Base-by-base conservation (phyloP, 92 coral and sea anemone species). In the Muricea muricata region DNA sequence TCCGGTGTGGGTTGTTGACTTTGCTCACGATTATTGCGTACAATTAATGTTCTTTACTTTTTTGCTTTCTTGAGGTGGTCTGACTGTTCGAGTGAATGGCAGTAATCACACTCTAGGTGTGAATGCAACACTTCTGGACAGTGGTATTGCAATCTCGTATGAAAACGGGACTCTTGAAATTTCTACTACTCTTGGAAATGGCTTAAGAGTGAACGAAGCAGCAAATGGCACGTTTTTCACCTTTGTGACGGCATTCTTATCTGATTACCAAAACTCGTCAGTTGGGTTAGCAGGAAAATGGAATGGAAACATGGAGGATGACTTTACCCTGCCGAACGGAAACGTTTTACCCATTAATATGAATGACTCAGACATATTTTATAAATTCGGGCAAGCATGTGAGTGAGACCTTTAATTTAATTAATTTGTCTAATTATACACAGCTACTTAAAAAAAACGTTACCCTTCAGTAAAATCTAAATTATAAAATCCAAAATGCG, bases 321-420 rank as follows among this genome's bases (percentile, higher is more conserved):
- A n/a, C n/a, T n/a, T n/a, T n/a, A n/a, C n/a, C n/a, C n/a, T n/a
- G n/a, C n/a, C n/a, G 12, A 39, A 89, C 78, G 94, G 94, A 28
- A 57, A 73, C 0, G 84, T 80, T n/a, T 40, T 92, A 37, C 65
- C 94, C 11, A 30, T 86, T 30, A 33, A 84, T 61, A 61, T 80
- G 52, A 37, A 73, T 33, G 60, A 86, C 31, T 75, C 66, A 28
- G 84, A 68, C 12, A 81, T 91, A 71, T 93, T 90, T 80, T 85
- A 54, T 78, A 58, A 86, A 6, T 87, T 89, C 75, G 97, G 94
- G 8, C 71, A 77, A 45, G 50, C 47, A 21, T 86, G 89, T 86
- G 25, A 86, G 89, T 79, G 5, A n/a, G n/a, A n/a, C n/a, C n/a
- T n/a, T n/a, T n/a, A n/a, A n/a, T n/a, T n/a, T n/a, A n/a, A n/a